Percentiles rank a stretch among this genome's conserved stretches.
phyloP scores from a whole-genome alignment of 2,888 invertebrate species.

The Eudemis profundana region DNA sequence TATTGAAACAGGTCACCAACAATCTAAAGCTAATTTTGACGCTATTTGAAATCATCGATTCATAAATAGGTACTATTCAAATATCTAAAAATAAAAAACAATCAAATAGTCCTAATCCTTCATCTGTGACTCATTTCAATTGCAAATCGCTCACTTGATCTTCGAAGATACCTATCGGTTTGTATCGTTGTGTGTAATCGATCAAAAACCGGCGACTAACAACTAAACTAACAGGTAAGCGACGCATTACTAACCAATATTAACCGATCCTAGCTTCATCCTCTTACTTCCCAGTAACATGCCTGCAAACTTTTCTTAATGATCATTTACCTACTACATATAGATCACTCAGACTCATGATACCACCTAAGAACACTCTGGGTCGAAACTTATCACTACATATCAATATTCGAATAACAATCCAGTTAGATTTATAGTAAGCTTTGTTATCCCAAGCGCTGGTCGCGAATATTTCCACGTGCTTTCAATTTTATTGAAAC shows the following conservation, averaged over 20 bases:
- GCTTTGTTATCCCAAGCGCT: no score
- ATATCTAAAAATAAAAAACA: no score
- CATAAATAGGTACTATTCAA: no score
- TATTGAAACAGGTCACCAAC: neutral
- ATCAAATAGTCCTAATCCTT: neutral
- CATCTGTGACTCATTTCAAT: neutral
- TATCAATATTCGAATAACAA: no score
- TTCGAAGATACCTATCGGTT: neutral
- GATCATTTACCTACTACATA: constrained; percentile 27
- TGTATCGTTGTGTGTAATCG: constrained; percentile 9
- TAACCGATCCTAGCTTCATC: constrained; percentile 7
- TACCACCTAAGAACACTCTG: no score
- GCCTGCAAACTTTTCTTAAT: constrained; percentile 46
- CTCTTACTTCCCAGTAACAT: no score
- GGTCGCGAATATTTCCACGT: no score
- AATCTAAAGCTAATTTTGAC: neutral
- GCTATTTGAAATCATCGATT: no score
- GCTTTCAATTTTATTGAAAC: no score
- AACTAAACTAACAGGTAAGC: constrained; percentile 43
- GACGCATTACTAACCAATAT: constrained; percentile 30
- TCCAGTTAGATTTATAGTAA: no score
- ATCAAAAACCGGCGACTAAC: constrained; percentile 16
- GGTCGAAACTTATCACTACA: neutral
- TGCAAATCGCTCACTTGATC: neutral
- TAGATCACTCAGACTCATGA: no score